A percentile compares a stretch with the other conserved stretches of the same genome.
phyloP scores from a whole-genome alignment of 1,140 invertebrate species.

The Alviniconcha marisindica region DNA sequence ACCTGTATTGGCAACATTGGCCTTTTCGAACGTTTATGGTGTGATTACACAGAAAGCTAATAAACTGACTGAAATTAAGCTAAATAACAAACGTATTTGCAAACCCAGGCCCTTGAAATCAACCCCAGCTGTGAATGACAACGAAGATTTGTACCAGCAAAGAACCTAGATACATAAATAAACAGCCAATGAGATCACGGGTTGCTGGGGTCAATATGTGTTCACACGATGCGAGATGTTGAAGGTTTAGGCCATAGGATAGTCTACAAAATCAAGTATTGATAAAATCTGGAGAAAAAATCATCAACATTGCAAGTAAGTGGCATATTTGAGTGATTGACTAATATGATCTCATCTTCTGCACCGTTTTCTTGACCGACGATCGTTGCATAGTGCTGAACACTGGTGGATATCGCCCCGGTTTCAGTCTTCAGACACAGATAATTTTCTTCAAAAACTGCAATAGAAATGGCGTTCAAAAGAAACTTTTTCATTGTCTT shows the following conservation, averaged over 20 bases:
- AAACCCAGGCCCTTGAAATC: neutral
- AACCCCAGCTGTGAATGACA: too few relatives aligned
- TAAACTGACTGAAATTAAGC: neutral
- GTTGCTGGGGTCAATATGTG: constrained; percentile 36
- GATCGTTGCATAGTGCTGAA: constrained; percentile 39
- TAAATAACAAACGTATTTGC: neutral
- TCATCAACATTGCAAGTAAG: constrained; percentile 23
- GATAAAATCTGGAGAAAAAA: constrained; percentile 45
- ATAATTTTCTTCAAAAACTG: constrained; percentile 64
- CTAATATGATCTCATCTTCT: neutral
- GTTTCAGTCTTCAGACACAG: constrained; percentile 54
- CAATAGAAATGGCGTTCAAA: constrained; percentile 70
- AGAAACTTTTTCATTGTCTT: constrained; percentile 59
- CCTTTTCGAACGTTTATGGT: neutral
- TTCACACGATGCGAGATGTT: constrained; percentile 71
- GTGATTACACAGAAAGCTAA: neutral
- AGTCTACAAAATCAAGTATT: constrained; percentile 68
- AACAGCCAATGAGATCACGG: constrained; percentile 42
- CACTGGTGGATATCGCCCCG: constrained; percentile 51
- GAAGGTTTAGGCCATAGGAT: constrained; percentile 65
- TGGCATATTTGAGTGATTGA: constrained; percentile 24
- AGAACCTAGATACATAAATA: constrained; percentile 29
- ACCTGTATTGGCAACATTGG: neutral
- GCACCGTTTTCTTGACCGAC: neutral
- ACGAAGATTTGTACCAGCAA: neutral